These are phyloP conservation scores for Crepidodera aurea DNA, from an alignment of 2,888 invertebrate species.

Conservation along the genomic window DNA sequence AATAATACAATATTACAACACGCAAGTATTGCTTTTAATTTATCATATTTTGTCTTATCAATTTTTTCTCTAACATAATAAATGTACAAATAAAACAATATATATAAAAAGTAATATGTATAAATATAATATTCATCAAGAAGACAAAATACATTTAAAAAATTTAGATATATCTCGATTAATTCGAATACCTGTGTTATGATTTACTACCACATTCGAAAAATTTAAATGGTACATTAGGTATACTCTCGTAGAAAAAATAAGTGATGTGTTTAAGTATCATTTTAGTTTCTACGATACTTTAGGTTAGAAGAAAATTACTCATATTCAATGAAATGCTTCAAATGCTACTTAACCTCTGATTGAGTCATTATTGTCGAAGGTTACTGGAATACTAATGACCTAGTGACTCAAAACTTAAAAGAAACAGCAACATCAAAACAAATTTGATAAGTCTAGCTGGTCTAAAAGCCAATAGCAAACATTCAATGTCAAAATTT, in stretches of 20 bases:
- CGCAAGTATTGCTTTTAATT: constrained; percentile 20
- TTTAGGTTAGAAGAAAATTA: constrained; percentile 10
- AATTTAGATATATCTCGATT: constrained; percentile 1
- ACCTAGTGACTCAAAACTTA: background rate
- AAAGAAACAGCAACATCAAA: no score
- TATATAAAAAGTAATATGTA: constrained; percentile 12
- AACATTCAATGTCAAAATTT: no score
- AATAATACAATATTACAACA: constrained; percentile 11
- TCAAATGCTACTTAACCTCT: no score
- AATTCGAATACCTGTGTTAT: constrained; percentile 7
- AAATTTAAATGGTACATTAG: constrained; percentile 32
- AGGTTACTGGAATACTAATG: background rate
- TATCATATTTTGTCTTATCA: constrained; percentile 6
- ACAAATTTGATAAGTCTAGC: no score
- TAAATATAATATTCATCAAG: constrained; percentile 8
- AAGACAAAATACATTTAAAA: constrained; percentile 17
- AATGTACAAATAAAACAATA: constrained; percentile 1
- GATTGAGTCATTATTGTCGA: constrained; percentile 9
- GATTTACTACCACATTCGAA: constrained; percentile 29
- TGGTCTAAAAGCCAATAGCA: no score
- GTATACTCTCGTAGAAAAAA: constrained; percentile 47
- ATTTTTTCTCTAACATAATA: background rate
- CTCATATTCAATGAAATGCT: background rate
- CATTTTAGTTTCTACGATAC: constrained; percentile 5
- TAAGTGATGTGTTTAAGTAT: constrained; percentile 38